Percentiles rank a stretch among this genome's conserved stretches.
phyloP scores from a whole-genome alignment of 2,797 vertebrate species.

The Chelmon rostratus region DNA sequence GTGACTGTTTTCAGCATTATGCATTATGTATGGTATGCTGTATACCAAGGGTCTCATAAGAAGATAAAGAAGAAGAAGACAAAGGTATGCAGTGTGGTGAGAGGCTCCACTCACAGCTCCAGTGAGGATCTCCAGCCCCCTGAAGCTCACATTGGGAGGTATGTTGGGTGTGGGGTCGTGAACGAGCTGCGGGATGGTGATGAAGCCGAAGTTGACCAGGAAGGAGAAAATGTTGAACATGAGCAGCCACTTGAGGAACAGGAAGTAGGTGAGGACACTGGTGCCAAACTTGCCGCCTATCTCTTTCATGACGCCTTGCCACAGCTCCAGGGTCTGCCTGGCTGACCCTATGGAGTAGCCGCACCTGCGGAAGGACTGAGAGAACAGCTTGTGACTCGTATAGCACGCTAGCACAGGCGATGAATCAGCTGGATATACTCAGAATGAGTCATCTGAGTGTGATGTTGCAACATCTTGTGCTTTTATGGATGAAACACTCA shows the following conservation, averaged over 20 bases:
- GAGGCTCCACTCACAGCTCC: slow-evolving; percentile 89
- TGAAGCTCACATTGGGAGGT: slow-evolving; percentile 84
- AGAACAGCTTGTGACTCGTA: neutral
- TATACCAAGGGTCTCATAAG: neutral
- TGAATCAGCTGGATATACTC: neutral
- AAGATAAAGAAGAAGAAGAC: too few relatives aligned
- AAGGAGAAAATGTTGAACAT: slow-evolving; percentile 95
- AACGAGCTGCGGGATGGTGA: slow-evolving; percentile 91
- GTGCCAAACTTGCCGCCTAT: slow-evolving; percentile 94
- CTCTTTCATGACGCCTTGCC: slow-evolving; percentile 91
- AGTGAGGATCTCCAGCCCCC: slow-evolving; percentile 92
- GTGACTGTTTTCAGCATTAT: too few relatives aligned
- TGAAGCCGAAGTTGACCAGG: slow-evolving; percentile 94
- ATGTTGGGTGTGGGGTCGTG: slow-evolving; percentile 61
- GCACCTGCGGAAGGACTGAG: slow-evolving; percentile 86
- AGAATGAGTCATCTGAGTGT: neutral
- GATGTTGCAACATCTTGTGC: neutral
- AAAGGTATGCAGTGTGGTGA: neutral
- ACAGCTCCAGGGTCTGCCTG: slow-evolving; percentile 80
- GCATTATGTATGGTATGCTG: too few relatives aligned
- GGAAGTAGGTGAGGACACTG: slow-evolving; percentile 94
- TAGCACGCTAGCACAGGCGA: neutral
- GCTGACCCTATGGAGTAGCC: slow-evolving; percentile 77
- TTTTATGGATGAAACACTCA: slow-evolving; percentile 75
- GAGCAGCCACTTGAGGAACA: slow-evolving; percentile 95